These are phyloP conservation scores for Chloropsis cyanopogon DNA, from an alignment of 2,113 vertebrate species.

Conservation along the genomic window DNA sequence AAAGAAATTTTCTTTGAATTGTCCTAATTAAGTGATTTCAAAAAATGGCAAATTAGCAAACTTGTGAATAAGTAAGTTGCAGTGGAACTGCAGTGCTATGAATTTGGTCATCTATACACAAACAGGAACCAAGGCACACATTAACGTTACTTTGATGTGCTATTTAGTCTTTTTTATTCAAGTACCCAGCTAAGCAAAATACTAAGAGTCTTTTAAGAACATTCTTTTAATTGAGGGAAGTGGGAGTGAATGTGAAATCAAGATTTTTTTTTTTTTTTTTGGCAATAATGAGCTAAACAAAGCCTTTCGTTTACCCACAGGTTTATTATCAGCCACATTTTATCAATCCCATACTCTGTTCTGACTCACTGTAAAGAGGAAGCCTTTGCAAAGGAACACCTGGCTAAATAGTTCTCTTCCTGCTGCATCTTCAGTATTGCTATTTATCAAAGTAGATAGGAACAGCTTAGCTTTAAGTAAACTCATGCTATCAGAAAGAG, in stretches of 20 bases:
- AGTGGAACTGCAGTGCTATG: not conserved
- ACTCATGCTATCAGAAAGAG: not conserved
- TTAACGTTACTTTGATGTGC: not conserved
- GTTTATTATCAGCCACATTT: not conserved
- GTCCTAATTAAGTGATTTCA: not conserved
- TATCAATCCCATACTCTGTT: not conserved
- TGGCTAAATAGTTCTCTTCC: not conserved
- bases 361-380: conserved; percentile 29
- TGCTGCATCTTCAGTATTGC: not conserved
- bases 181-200: conserved; percentile 10
- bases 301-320: conserved; percentile 21
- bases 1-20: conserved; percentile 25
- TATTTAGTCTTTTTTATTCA: not conserved
- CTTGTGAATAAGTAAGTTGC: not conserved
- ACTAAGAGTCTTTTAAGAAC: not conserved
- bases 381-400: conserved; percentile 13
- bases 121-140: not conserved
- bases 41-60: not conserved
- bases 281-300: not conserved
- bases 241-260: conserved; percentile 47
- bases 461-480: not conserved
- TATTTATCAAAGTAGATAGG: not conserved
- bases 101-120: conserved; percentile 20
- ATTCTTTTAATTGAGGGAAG: conserved; percentile 37
- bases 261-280: not conserved